Conservation (phyloP, 2,797 vertebrate genomes). For the Molossus molossus region DNA sequence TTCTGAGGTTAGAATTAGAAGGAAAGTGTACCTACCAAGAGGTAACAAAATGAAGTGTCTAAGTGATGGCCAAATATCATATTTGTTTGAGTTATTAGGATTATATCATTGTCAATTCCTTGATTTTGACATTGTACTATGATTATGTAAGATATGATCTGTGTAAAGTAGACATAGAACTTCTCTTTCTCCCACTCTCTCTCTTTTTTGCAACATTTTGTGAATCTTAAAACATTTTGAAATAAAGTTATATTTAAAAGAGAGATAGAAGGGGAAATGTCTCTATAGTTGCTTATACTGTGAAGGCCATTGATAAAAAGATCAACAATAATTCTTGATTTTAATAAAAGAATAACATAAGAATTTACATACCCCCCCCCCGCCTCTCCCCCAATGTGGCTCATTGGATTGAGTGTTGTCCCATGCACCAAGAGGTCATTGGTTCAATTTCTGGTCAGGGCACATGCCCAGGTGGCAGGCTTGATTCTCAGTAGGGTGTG, state of each 20-base stretch:
- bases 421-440: no score
- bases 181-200: background rate
- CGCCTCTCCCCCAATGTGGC: no score
- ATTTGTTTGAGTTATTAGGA: background rate
- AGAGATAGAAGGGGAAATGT: background rate
- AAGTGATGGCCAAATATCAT: background rate
- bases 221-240: background rate
- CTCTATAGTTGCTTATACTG: background rate
- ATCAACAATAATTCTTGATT: background rate
- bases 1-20: background rate
- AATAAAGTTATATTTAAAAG: background rate
- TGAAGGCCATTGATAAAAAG: background rate
- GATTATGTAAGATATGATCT: background rate
- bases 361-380: background rate
- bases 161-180: background rate
- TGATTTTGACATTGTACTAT: background rate
- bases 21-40: background rate
- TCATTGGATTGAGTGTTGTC: no score
- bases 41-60: background rate
- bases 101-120: background rate
- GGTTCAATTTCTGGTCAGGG: no score
- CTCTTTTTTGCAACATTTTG: background rate
- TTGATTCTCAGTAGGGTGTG: no score
- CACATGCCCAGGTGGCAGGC: no score
- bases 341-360: background rate